A percentile compares a stretch with the other conserved stretches of the same genome.
These are phyloP conservation scores for Crypturellus tataupa DNA, from an alignment of 2,797 vertebrate species.

Conservation along the genomic window DNA sequence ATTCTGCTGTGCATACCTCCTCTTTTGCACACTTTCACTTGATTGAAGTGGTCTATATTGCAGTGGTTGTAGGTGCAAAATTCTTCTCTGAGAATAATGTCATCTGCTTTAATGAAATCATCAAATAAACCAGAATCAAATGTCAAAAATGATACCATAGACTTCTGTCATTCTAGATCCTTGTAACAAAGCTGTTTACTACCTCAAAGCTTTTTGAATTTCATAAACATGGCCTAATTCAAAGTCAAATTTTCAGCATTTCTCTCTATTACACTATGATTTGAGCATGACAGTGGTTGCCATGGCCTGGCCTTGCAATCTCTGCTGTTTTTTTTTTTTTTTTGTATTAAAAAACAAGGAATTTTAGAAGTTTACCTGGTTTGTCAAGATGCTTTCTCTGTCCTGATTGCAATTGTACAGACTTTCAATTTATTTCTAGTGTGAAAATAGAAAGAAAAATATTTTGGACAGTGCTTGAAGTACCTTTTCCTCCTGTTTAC, in stretches of 20 bases:
- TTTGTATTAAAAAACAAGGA: not conserved
- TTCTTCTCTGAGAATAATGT: not conserved
- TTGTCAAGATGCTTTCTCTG: not conserved
- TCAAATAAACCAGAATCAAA: not conserved
- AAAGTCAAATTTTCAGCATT: not conserved
- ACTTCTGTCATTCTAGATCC: not conserved
- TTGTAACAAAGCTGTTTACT: not conserved
- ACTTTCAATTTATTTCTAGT: not conserved
- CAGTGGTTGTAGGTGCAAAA: not conserved
- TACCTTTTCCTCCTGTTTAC: not conserved
- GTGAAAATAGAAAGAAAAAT: not conserved
- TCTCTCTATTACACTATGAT: not conserved
- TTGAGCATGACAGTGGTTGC: not conserved
- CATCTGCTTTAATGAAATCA: not conserved
- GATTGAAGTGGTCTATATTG: not conserved
- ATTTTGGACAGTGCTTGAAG: not conserved
- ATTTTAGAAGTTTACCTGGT: not conserved
- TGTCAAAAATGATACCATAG: not conserved
- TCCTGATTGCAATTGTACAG: not conserved
- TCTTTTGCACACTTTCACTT: not conserved
- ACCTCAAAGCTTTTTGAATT: not conserved
- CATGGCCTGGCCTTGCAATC: too few species aligned
- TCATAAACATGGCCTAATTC: not conserved
- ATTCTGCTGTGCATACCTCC: not conserved
- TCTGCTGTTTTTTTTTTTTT: not conserved